Evolutionary conservation across 2,113 vertebrate species (phyloP), one percentile per base, ranked within the genome.

Genomic region (Phalacrocorax carbo): DNA sequence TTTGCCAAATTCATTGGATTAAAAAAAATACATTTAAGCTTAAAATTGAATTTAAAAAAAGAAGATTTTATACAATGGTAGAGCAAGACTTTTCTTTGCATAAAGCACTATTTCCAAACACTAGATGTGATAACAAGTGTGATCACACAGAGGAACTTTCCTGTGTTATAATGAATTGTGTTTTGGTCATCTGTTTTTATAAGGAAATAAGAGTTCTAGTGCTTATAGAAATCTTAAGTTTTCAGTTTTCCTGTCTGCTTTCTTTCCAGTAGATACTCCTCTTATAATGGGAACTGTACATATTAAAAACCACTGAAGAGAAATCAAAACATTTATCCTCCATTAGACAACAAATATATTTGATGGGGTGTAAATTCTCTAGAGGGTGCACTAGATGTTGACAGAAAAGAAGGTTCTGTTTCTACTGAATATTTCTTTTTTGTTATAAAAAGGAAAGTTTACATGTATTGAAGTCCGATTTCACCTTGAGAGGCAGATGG

Each of bases 401-500:
- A 40, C 38, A 25, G 19, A 15, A 83, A 84, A 90, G 40, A 93
- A 16, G 10, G 19, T 57, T 51, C 17, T 83, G 2, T 76, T 83
- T 87, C 38, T 44, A n/a, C 48, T 71, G 19, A 87, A 34, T 79
- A 44, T 92, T 95, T 96, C 94, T 85, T 94, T 95, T 86, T 78
- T 66, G 54, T 61, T 86, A 27, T 62, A 9, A 79, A 36, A 97
- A 99, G 99, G 99, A 81, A 99, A 99, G 96, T 99, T 99, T 89
- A 99, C 99, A 0, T 99, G 99, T 51, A 99, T 99, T 25, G 99
- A 99, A 98, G 99, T 99, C 42, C 98, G 99, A 49, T 99, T 99
- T 96, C 99, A 99, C 96, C 98, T 99, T 70, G 99, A 99, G 96
- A 98, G 99, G 46, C 99, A 99, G 96, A 99, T 99, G 99, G 99